Base-by-base conservation (phyloP, 2,797 vertebrate species). In the Anguilla obscura region DNA sequence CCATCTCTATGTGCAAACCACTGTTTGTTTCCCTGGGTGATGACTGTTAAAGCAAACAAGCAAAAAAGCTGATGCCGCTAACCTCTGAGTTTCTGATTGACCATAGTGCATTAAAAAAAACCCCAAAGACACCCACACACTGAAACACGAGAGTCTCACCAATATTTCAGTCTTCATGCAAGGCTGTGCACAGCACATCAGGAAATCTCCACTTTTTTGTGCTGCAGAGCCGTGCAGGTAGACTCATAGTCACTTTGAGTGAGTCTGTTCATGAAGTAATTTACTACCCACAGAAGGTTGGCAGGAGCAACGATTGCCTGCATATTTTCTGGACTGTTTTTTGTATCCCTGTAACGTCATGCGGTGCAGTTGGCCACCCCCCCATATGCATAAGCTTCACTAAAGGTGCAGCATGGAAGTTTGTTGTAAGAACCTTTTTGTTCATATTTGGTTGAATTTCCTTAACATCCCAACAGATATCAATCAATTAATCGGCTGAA, bases 111-210 rank as follows among this genome's bases (percentile, higher is more conserved):
- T 76, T 16, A 6, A 80, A 18, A 80, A 48, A 80, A 24, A 24
- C 36, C 40, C 36, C 71, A 80, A 40, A 45, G 36, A 80, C 76
- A 48, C 30, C 74, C 45, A 79, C 74, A 79, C 74, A 79, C 74
- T 45, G 74, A 45, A 45, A 45, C 50, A 52, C 50, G 4, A 27
- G 3, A 45, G 33, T 21, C 18, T 40, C 76, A 48, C 48, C 76
- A 80, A 48, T 80, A 80, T 80, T 80, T 80, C 76, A 80, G 21
- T 80, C 76, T 80, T 80, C 40, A 2, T 80, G 40, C 14, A 45
- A 36, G 24, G 40, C 40, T 80, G 76, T 80, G 76, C 74, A 21
- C 76, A 45, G 76, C 40, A n/a, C 5, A 8, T 2, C 16, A 48
- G 36, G 36, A 80, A 48, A 45, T 80, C 16, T 80, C 76, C 76